Base-by-base conservation (phyloP, 2,797 vertebrate species). In the Ambastaia sidthimunki region DNA sequence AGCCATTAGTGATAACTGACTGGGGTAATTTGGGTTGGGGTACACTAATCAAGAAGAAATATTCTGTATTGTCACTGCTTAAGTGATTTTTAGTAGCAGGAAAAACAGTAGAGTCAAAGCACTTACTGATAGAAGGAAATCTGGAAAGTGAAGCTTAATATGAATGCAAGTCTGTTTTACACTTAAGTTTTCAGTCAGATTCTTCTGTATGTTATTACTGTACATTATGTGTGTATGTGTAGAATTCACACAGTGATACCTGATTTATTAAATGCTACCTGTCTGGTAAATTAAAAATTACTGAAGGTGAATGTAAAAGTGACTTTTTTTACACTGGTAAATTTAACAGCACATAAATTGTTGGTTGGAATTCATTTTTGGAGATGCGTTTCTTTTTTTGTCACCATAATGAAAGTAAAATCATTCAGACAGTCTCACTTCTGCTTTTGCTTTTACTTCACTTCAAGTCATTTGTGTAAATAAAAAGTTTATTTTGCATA, bases 301-400 rank as follows among this genome's bases (percentile, higher is more conserved):
- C n/a, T 54, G 65, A 76, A 60, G 19, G 59, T 73, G 34, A 15
- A 44, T 68, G 34, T 9, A 21, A 55, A 57, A 16, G 41, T 67
- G 37, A 48, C 48, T 31, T 60, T n/a, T 47, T 31, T 62, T 62
- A 31, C 44, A 65, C 44, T 65, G 59, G 18, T 50, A 16, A 62
- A 25, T 23, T 62, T 28, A 13, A 28, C 47, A 31, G 60, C 23
- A 3, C 3, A 60, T 13, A 62, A 62, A 31, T 16, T 28, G 11
- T 28, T 28, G 13, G 31, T 62, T 62, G 13, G 13, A 2, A 31
- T 16, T 31, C 16, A 21, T 74, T 10, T 62, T 31, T 23, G 5
- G n/a, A 23, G 4, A 19, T n/a, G n/a, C 48, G 7, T 23, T 3
- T 5, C 34, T 15, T 16, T 16, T 19, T 19, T 18, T 3, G 23